Evolutionary conservation across 2,113 vertebrate genomes (phyloP), one percentile per base, ranked within the genome.

Genomic region (Eupsittula cactorum): DNA sequence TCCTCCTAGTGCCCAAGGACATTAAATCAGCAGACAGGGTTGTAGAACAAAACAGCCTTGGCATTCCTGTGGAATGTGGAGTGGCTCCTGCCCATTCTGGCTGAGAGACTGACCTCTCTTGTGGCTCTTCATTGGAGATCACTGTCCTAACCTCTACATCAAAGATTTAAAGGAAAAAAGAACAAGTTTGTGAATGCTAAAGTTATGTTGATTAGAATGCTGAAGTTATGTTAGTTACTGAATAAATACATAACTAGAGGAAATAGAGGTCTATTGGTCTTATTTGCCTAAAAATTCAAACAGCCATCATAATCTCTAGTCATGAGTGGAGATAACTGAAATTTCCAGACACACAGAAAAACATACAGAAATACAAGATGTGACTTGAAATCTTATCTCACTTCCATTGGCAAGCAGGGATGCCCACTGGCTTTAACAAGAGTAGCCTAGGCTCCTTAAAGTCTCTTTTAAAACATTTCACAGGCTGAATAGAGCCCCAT

Each of bases 351-450:
- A 55, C 17, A 17, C 17, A 3, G 4, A 60, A 82, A 88, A 93
- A 46, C 7, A 55, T 7, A 33, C 3, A 27, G 69, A 59, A 63
- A 64, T 42, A 49, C 65, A 90, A 91, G 82, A 91, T 25, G 37
- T 4, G 78, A 91, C 78, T 53, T 86, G 86, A 86, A 93, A 68
- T 23, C 89, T 89, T 92, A 88, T 92, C 86, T 86, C 1, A 0
- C 35, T 60, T 67, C 52, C 69, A 53, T 2, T 79, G 74, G 86
- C 24, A 7, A 39, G 41, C 71, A 70, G 47, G 11, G 82, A 53
- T 70, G 64, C 28, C 53, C 44, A 33, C n/a, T 62, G 68, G 25
- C 64, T 95, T 95, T 92, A 94, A 86, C 76, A 77, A 87, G 81
- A 65, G 46, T 2, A 64, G 55, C 23, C 11, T 18, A 93, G 92